Percentiles rank a stretch among this genome's conserved stretches.
These are phyloP conservation scores for Aurelia sp. DNA, from an alignment of 30 jellyfish, hydroid and myxozoan genomes.

Conservation along the genomic window DNA sequence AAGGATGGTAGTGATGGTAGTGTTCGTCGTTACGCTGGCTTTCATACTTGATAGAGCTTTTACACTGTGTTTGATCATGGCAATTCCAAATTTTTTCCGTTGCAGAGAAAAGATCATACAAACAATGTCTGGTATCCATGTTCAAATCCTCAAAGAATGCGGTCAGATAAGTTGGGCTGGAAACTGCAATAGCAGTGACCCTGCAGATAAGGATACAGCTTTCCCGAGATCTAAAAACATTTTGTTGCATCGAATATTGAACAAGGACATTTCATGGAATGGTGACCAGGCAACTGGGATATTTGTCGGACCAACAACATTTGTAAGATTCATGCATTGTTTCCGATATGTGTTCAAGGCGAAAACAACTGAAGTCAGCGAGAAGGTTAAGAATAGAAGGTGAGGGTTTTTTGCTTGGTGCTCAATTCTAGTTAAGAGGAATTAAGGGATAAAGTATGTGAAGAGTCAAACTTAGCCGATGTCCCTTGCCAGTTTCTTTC, in stretches of 20 bases:
- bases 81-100: not conserved
- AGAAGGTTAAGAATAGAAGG: conserved; percentile 60
- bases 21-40: too few species aligned
- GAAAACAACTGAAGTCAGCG: conserved; percentile 41
- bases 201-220: conserved; percentile 2
- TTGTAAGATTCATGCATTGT: conserved; percentile 70
- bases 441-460: too few species aligned
- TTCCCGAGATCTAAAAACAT: conserved; percentile 56
- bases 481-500: too few species aligned
- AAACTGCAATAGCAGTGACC: conserved; percentile 4
- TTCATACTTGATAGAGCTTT: too few species aligned
- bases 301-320: conserved; percentile 76
- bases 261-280: conserved; percentile 56
- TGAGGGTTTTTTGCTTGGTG: not conserved
- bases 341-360: conserved; percentile 64
- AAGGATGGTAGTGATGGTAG: too few species aligned
- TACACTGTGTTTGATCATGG: too few species aligned
- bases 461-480: too few species aligned
- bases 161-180: conserved; percentile 71
- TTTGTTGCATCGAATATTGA: conserved; percentile 51
- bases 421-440: too few species aligned
- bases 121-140: conserved; percentile 54
- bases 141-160: conserved; percentile 66
- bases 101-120: conserved; percentile 53
- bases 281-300: conserved; percentile 49